A percentile compares a stretch with the other conserved stretches of the same genome.
Evolutionary conservation across 2,888 invertebrate species (phyloP).

Genomic region (Leucophenga maculata): DNA sequence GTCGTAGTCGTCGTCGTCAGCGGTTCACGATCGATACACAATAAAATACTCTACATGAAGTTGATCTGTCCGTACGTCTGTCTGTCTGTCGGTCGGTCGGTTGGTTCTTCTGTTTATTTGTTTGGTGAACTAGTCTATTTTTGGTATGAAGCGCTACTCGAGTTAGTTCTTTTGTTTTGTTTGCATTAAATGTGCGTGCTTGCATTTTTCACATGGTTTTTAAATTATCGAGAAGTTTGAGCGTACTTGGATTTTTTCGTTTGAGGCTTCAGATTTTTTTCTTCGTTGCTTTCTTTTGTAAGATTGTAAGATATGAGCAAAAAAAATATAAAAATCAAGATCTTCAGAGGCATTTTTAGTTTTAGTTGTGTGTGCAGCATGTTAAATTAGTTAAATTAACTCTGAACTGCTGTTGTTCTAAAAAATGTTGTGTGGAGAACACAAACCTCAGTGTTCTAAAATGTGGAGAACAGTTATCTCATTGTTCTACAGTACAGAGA

Average conservation of each 20-base stretch:
- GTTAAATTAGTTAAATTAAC: too few species aligned
- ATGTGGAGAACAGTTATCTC: too few species aligned
- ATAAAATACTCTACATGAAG: constrained; percentile 18
- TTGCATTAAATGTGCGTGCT: constrained; percentile 25
- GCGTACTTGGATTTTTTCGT: too few species aligned
- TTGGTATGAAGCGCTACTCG: constrained; percentile 23
- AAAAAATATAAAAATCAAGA: too few species aligned
- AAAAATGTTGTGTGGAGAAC: too few species aligned
- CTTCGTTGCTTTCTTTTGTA: neutral
- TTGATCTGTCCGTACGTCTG: too few species aligned
- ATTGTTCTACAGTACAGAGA: too few species aligned
- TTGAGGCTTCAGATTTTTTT: neutral
- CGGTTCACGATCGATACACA: neutral
- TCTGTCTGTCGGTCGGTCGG: too few species aligned
- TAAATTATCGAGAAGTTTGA: constrained; percentile 23
- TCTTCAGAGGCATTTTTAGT: constrained; percentile 4
- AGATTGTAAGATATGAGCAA: neutral
- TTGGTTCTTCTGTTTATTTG: too few species aligned
- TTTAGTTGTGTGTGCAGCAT: neutral
- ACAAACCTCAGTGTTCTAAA: too few species aligned
- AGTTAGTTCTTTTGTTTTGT: constrained; percentile 23
- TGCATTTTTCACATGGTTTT: constrained; percentile 25
- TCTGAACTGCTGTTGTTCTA: too few species aligned
- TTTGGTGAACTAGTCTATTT: constrained; percentile 14
- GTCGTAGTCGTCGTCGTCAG: neutral